Base-by-base conservation (phyloP, 2,113 vertebrate species). In the Myiagra hebetior region DNA sequence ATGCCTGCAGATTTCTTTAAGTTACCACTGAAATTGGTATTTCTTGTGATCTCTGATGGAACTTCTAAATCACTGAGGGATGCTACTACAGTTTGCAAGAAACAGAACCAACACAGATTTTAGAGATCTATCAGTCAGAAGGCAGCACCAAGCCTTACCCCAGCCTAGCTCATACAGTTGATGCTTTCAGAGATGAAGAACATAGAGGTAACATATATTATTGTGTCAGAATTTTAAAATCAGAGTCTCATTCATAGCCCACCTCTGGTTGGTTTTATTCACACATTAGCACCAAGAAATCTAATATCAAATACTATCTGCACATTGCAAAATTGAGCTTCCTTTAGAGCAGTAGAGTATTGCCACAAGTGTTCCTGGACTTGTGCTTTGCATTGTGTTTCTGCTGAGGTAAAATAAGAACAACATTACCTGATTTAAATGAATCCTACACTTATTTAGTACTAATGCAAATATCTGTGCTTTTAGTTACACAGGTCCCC, bases 81-180 rank as follows among this genome's bases (percentile, higher is more conserved):
- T 0, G 0, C 33, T 56, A 4, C 9, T 35, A 14, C 1, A 3
- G 8, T 53, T 87, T 44, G 11, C 37, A 64, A 78, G 52, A 52
- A 80, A 22, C 28, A 63, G 24, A 85, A 52, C 6, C 22, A 68
- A 33, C 19, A 33, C 1, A 1, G 4, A 11, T 62, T 82, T 85
- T 7, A 57, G 26, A 85, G 41, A 30, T 15, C 16, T 22, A 7
- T 6, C 2, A 19, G 18, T 75, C 44, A 62, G 70, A 62, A 90
- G 14, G 24, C 3, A 41, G 53, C 49, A 53, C 33, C 18, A n/a
- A 28, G 26, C 16, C 41, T 57, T 37, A 88, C 6, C 12, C 11
- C 67, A 86, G 46, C 22, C n/a, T 31, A 17, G 42, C 10, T 76
- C 41, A 37, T 7, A 2, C 4, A 15, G 15, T n/a, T 15, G 17